A percentile compares a stretch with the other conserved stretches of the same genome.
These are phyloP conservation scores for Manis crassicaudata DNA, from an alignment of 2,797 vertebrate genomes.

Conservation along the genomic window DNA sequence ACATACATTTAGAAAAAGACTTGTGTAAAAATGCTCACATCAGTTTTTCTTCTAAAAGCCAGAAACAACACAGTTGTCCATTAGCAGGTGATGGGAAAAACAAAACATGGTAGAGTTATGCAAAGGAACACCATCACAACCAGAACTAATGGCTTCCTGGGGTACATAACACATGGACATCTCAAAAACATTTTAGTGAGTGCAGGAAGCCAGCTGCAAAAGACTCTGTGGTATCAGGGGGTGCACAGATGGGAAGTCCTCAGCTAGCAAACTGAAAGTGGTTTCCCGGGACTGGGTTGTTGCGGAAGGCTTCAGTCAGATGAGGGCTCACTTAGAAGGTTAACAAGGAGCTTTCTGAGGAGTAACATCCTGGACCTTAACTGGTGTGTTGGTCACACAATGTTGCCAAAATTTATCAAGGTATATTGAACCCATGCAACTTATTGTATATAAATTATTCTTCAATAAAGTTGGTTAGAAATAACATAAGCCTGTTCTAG, in stretches of 20 bases:
- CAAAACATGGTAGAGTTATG: too few species aligned
- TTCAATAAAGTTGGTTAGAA: not conserved
- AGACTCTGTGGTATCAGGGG: accelerated
- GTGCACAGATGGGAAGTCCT: not conserved
- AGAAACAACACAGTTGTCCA: not conserved
- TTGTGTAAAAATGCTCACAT: not conserved
- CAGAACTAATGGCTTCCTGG: not conserved
- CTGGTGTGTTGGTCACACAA: not conserved
- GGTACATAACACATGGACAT: accelerated
- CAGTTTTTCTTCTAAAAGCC: not conserved
- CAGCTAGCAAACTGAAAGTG: not conserved
- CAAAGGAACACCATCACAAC: accelerated
- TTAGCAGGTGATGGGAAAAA: not conserved
- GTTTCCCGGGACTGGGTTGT: not conserved
- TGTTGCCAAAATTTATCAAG: not conserved
- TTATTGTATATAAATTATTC: not conserved
- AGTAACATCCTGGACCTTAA: too few species aligned
- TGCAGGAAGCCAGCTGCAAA: too few species aligned
- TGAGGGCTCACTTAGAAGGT: not conserved
- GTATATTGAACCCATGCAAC: not conserved
- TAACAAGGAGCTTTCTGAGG: not conserved
- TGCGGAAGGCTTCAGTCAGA: not conserved
- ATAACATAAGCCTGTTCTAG: not conserved
- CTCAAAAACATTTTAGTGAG: accelerated
- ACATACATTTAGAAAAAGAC: not conserved